Evolutionary conservation across 2,888 invertebrate genomes (phyloP), one percentile per base, ranked within the genome.

Genomic region (Microdon myrmicae): DNA sequence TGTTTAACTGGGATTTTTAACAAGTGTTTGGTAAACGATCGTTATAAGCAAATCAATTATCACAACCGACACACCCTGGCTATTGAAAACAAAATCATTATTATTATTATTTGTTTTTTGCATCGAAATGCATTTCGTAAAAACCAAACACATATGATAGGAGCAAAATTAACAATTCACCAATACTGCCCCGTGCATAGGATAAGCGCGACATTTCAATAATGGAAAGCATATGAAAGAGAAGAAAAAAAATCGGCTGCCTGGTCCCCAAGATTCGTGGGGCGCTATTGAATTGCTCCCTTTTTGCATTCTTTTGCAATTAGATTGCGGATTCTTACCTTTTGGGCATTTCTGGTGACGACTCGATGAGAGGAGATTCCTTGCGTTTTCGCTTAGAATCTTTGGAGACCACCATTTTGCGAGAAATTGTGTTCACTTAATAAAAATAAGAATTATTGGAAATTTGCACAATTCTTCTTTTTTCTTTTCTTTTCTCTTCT

Each of bases 271-370:
- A 37, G 34, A 38, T 60, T 14, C 38, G 29, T 55, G 44, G 44
- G 56, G 61, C 48, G 56, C 61, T 56, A 41, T 20, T 31, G 23
- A 34, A 14, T 25, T 28, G 14, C 43, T 20, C 37, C 22, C 16
- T 34, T 28, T n/a, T n/a, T n/a, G n/a, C n/a, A n/a, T n/a, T n/a
- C n/a, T 26, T 39, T 53, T 54, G 37, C 19, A 29, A 38, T 43
- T 31, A 43, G 43, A 43, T 45, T 53, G 17, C 7, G 14, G 25
- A n/a, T 22, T 39, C 71, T 73, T 72, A 80, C 80, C 80, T 76
- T 73, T 80, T 80, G 61, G 80, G 79, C 73, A 79, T 74, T 73
- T 80, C 80, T 61, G 79, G 78, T 68, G 79, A 76, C 69, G 78
- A 77, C 70, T 79, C 78, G 47, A 76, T 71, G 51, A 78, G 73